These are phyloP conservation scores for Australoheros facetus DNA, from an alignment of 2,797 vertebrate species.

Conservation along the genomic window DNA sequence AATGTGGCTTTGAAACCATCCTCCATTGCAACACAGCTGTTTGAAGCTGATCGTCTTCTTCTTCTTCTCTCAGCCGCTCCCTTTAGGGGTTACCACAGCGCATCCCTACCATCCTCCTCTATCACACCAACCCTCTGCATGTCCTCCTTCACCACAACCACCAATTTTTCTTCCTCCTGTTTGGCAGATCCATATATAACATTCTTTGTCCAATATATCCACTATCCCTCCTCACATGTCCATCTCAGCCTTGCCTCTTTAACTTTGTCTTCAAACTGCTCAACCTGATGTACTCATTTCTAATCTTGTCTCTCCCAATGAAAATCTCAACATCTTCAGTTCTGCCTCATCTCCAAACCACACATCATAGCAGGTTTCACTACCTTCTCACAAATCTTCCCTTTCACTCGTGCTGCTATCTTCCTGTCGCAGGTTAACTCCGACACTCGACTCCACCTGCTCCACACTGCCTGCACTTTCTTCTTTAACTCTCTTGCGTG, in stretches of 20 bases:
- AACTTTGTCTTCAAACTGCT: not conserved
- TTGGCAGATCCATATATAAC: too few relatives aligned
- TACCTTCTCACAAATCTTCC: not conserved
- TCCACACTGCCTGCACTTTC: not conserved
- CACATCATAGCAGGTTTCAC: not conserved
- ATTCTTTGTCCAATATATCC: too few relatives aligned
- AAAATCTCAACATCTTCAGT: not conserved
- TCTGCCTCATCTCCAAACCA: not conserved
- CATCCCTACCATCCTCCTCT: not conserved
- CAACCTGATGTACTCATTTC: not conserved
- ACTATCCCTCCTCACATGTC: not conserved
- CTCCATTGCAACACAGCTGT: not conserved
- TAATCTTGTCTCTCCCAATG: not conserved
- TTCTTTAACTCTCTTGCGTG: not conserved
- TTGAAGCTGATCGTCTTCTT: too few relatives aligned
- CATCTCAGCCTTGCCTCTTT: not conserved
- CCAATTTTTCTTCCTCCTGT: too few relatives aligned
- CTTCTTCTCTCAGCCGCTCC: not conserved
- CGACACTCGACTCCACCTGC: not conserved
- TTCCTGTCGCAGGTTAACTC: not conserved
- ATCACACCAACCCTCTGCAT: not conserved
- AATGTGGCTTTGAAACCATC: slow-evolving; percentile 19
- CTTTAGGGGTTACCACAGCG: too few relatives aligned
- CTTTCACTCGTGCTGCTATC: not conserved
- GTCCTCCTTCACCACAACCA: too few relatives aligned